Base-by-base conservation (phyloP, 2,797 vertebrate species). In the Sebastes taczanowskii region DNA sequence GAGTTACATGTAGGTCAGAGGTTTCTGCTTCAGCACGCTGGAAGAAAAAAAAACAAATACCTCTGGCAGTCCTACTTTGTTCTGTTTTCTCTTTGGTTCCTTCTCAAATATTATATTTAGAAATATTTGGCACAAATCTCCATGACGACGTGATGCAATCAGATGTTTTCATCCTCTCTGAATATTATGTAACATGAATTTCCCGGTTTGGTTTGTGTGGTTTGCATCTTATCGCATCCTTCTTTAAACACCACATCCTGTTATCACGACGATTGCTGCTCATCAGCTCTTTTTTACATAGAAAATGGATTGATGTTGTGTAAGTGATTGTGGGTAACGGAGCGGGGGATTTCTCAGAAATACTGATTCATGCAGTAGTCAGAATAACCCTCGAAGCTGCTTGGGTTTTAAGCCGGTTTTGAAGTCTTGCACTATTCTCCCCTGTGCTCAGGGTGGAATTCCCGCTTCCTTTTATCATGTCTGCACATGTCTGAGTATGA, bases 401-500 rank as follows among this genome's bases (percentile, higher is more conserved):
- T 46, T 69, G 65, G 23, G 29, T 77, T 62, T 59, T 14, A 68
- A 72, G 35, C 22, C 71, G 55, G 59, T 35, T 63, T 72, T 74
- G 34, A 78, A 52, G 72, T 77, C 58, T 67, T 6, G 7, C 11
- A 42, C 4, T 78, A 6, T 20, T 58, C 38, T 25, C 13, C 32
- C 59, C 20, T 2, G 3, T 11, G 30, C 56, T 71, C 22, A 3
- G 23, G 22, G 35, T 34, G 46, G 30, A 71, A 76, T 80, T 77
- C 65, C 58, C 73, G 23, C 38, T 42, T 83, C 30, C 67, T 63
- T 72, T 67, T 8, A 72, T 82, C 87, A 82, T 42, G 88, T 68
- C 86, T 71, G 71, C 34, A 85, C 86, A 81, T 53, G 91, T 81
- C 87, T 81, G 30, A 23, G 71, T 70, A 76, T 71, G 32, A 86